phyloP scores from a whole-genome alignment of 1,140 invertebrate genomes.

The Heterodera carotae region DNA sequence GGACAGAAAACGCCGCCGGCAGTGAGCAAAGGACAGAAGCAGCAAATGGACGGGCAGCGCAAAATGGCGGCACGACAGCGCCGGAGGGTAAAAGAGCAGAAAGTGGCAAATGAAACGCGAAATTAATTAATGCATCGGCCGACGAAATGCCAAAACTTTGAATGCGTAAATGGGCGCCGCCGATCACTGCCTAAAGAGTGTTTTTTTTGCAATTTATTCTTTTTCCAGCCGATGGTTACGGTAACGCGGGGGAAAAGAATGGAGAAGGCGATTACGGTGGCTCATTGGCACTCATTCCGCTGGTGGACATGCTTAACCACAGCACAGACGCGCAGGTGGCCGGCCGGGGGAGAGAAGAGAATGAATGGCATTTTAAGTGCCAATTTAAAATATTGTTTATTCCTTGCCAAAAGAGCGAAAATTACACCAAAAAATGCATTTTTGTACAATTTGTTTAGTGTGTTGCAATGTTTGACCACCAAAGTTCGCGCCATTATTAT shows the following conservation, averaged over 20 bases:
- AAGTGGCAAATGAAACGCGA: too few relatives aligned
- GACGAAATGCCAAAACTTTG: background rate
- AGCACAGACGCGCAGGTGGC: conserved; percentile 67
- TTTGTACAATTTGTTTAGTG: conserved; percentile 16
- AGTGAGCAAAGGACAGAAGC: too few relatives aligned
- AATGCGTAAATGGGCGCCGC: too few relatives aligned
- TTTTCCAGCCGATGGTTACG: background rate
- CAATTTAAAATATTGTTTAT: too few relatives aligned
- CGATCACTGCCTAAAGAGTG: too few relatives aligned
- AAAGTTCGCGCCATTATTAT: conserved; percentile 32
- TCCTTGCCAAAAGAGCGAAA: too few relatives aligned
- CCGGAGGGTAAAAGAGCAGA: too few relatives aligned
- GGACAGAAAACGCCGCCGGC: background rate
- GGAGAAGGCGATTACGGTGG: conserved; percentile 66
- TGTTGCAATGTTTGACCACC: conserved; percentile 18
- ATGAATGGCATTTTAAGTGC: background rate
- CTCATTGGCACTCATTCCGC: conserved; percentile 75
- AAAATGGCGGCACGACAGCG: too few relatives aligned
- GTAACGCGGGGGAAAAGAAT: background rate
- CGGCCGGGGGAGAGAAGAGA: too few relatives aligned
- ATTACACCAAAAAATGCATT: background rate
- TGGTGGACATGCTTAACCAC: conserved; percentile 80
- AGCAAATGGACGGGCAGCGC: too few relatives aligned
- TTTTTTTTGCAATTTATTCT: too few relatives aligned
- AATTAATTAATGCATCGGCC: too few relatives aligned